Conservation (phyloP, 2,797 vertebrate genomes). For the Thripadectes ignobilis region DNA sequence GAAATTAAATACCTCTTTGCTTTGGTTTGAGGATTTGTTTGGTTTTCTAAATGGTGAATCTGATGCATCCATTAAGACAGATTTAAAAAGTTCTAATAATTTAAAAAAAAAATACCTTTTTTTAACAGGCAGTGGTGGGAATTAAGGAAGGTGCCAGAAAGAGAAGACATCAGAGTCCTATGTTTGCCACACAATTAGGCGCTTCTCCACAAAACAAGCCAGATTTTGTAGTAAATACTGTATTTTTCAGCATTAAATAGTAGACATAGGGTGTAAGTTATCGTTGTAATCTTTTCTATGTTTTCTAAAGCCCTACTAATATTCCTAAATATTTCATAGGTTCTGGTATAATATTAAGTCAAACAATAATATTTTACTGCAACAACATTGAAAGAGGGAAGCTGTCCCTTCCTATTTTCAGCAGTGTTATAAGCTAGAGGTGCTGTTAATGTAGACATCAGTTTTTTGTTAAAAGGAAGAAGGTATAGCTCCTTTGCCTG, state of each 20-base stretch:
- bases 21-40: not conserved
- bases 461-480: not conserved
- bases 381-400: not conserved
- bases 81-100: not conserved
- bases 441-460: not conserved
- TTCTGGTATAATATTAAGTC: not conserved
- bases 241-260: not conserved
- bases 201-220: not conserved
- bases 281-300: not conserved
- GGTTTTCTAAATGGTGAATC: not conserved
- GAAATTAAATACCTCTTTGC: not conserved
- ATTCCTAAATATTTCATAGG: not conserved
- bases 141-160: not conserved
- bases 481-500: not conserved
- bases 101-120: not conserved
- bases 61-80: not conserved
- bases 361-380: not conserved
- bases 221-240: not conserved
- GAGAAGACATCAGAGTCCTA: not conserved
- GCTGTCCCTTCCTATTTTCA: not conserved
- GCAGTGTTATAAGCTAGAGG: not conserved
- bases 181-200: not conserved
- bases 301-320: not conserved
- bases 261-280: not conserved
- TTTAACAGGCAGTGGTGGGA: not conserved